A percentile compares a stretch with the other conserved stretches of the same genome.
Evolutionary conservation across 2,888 invertebrate genomes (phyloP).

Genomic region (Sphecodes monilicornis): DNA sequence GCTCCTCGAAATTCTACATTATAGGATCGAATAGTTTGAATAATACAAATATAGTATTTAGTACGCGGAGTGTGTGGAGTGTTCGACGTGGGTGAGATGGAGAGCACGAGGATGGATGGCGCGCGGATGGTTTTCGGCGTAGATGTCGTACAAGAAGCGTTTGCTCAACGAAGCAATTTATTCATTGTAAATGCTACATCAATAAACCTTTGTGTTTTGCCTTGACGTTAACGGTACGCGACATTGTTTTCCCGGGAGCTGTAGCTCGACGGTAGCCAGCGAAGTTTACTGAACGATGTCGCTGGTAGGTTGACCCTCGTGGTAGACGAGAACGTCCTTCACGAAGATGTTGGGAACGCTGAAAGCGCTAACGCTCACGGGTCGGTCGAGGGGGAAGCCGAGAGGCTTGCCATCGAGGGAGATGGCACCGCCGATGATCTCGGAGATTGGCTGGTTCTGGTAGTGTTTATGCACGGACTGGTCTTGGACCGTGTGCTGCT

Average conservation of each 20-base stretch:
- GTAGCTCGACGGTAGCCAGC: conserved; percentile 15
- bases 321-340: conserved; percentile 86
- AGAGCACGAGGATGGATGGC: neutral
- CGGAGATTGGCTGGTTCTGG: conserved; percentile 74
- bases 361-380: conserved; percentile 82
- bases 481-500: conserved; percentile 69
- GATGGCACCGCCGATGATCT: conserved; percentile 82
- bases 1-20: neutral
- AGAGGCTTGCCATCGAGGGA: conserved; percentile 85
- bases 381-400: conserved; percentile 87
- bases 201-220: conserved; percentile 41
- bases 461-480: conserved; percentile 76
- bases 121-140: neutral
- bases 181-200: conserved; percentile 63
- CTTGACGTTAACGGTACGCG: conserved; percentile 36
- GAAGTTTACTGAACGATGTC: conserved; percentile 66
- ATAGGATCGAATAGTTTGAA: neutral
- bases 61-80: neutral
- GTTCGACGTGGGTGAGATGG: neutral
- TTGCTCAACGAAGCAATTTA: conserved; percentile 65
- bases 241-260: neutral
- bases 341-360: conserved; percentile 85
- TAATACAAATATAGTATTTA: neutral
- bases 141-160: conserved; percentile 29
- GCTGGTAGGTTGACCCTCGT: conserved; percentile 83